A percentile compares a stretch with the other conserved stretches of the same genome.
These are phyloP conservation scores for Cydia pomonella DNA, from an alignment of 1,140 invertebrate genomes.

Conservation along the genomic window DNA sequence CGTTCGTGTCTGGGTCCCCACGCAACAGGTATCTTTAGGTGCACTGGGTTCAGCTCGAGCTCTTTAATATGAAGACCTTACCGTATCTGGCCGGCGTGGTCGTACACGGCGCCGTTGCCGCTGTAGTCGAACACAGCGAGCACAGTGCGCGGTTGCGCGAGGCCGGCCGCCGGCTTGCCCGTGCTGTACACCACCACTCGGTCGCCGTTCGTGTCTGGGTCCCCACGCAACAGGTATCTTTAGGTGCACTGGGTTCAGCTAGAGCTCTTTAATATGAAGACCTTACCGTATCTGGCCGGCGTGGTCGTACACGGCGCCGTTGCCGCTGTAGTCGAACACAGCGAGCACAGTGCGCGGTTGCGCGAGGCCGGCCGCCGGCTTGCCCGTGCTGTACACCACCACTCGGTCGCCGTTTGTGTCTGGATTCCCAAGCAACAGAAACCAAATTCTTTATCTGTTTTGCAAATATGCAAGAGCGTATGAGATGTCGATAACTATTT, in stretches of 20 bases:
- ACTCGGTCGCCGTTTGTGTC: background rate
- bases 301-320: slow-evolving; percentile 32
- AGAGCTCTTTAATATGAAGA: too few relatives aligned
- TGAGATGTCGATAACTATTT: too few relatives aligned
- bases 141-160: background rate
- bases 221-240: background rate
- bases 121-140: slow-evolving; percentile 27
- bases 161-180: background rate
- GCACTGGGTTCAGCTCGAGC: background rate
- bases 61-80: background rate
- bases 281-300: slow-evolving; percentile 30
- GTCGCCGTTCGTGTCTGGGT: too few relatives aligned
- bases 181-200: background rate
- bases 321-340: slow-evolving; percentile 24
- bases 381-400: slow-evolving; percentile 5
- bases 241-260: background rate
- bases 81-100: slow-evolving; percentile 34
- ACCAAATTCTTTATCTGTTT: too few relatives aligned
- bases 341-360: slow-evolving; percentile 13
- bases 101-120: slow-evolving; percentile 27
- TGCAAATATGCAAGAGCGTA: too few relatives aligned
- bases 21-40: background rate
- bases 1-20: too few relatives aligned
- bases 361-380: background rate
- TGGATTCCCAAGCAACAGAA: background rate